Evolutionary conservation across 2,888 invertebrate species (phyloP), one percentile per base, ranked within the genome.

Genomic region (Vandiemenella viatica): DNA sequence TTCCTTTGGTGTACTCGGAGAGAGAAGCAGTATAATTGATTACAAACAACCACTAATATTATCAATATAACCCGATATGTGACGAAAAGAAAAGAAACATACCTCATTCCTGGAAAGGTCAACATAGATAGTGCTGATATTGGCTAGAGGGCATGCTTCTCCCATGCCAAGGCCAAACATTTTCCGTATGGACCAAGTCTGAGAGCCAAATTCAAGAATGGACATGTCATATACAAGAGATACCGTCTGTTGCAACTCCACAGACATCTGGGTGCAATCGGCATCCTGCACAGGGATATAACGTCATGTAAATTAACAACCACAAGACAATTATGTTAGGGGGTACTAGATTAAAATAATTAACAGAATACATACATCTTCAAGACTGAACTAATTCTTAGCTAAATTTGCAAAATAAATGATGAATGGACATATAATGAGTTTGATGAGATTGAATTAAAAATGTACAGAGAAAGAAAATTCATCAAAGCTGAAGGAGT

Each of bases 81-180:
- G 20, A 23, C 2, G 21, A 23, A 13, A 15, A n/a, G n/a, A n/a
- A n/a, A n/a, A 37, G n/a, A 32, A 40, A 50, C 49, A 45, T 44
- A 58, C 58, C 50, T 55, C 52, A 43, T 52, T 53, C 10, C 51
- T 49, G 19, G 83, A 77, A 3, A 80, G 68, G 66, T 92, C 91
- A 5, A 95, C 76, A 67, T 83, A 92, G 46, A 95, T 75, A 58
- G 76, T 78, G 60, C 88, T 91, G 18, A 73, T 70, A 20, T 73
- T 71, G 4, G 95, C 83, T 43, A 95, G 68, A 18, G 87, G 84
- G 65, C 96, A 96, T 3, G 79, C 75, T 26, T 83, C 82, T 55
- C 79, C 78, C 17, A 95, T 68, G 13, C 88, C 84, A 63, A 85
- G 83, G 0, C 90, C 92, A 70, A 93, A 93, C 49, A 95, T 68